Base-by-base conservation (phyloP, 2,888 invertebrate genomes). In the Andrena bucephala region DNA sequence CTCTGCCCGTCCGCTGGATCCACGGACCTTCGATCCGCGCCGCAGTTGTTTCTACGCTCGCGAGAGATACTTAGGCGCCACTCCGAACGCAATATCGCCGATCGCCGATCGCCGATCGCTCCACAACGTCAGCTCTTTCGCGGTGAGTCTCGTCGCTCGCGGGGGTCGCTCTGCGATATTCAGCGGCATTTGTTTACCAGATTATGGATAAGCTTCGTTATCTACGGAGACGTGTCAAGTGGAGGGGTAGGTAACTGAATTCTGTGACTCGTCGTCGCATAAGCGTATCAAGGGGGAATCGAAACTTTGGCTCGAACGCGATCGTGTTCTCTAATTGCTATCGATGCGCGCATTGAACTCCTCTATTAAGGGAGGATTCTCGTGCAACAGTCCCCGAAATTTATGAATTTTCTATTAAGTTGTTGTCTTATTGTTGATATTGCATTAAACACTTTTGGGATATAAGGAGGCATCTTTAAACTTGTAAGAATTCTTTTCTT, bases 41-140 rank as follows among this genome's bases (percentile, higher is more conserved):
- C 31, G 71, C 76, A 72, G 57, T 65, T 65, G 72, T 72, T 65
- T 72, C 65, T 33, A 66, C 48, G 48, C 8, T 50, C 24, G 63
- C 50, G 59, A 7, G 2, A 67, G 80, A 77, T 80, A 20, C 0
- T 20, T 20, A 71, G 77, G 77, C 80, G 70, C n/a, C 66, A 71
- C 3, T 71, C 66, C 70, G 71, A 67, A 31, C 29, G 71, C 60
- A 83, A 83, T 83, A 79, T 85, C 71, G 71, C 2, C 33, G 66
- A 70, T 70, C 65, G 65, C 7, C n/a, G n/a, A 79, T 85, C 71
- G 71, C 2, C 33, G 66, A 70, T 70, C 65, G 65, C 7, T 52
- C 68, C 33, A 10, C 72, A 50, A 20, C 66, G 71, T 80, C 80
- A 67, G 77, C 80, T 62, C 31, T 77, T 77, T 66, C 20, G n/a